phyloP scores from a whole-genome alignment of 2,888 invertebrate genomes.

The Mythimna pallens region DNA sequence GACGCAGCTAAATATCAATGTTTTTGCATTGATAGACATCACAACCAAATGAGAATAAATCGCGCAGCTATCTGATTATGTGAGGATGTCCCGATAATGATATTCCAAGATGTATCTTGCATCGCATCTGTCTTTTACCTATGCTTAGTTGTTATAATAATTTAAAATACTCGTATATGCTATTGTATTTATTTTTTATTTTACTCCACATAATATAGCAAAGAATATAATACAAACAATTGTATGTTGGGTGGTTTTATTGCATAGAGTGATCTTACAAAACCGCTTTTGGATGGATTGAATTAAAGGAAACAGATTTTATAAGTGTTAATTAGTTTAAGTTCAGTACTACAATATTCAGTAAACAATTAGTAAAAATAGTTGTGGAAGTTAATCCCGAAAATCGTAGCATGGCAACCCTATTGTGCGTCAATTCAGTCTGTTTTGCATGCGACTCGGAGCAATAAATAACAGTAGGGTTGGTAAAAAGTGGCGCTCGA shows the following conservation, averaged over 20 bases:
- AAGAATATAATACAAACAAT: not conserved
- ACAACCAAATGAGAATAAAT: conserved; percentile 37
- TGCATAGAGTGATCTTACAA: no score
- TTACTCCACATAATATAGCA: not conserved
- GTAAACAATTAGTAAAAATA: not conserved
- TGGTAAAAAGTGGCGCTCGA: conserved; percentile 76
- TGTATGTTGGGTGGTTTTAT: no score
- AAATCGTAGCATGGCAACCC: conserved; percentile 70
- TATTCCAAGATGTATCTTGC: conserved; percentile 16
- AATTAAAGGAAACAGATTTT: not conserved
- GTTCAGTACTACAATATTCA: not conserved
- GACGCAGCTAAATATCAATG: conserved; percentile 8
- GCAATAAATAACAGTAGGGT: conserved; percentile 81
- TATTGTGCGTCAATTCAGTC: conserved; percentile 77
- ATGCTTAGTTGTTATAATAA: not conserved
- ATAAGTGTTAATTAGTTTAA: not conserved
- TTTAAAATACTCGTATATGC: not conserved
- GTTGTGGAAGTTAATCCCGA: not conserved
- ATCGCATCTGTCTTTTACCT: not conserved
- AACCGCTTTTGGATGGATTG: not conserved
- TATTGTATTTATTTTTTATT: not conserved
- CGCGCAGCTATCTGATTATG: conserved; percentile 13
- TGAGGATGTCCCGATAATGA: conserved; percentile 10
- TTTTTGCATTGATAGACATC: conserved; percentile 11
- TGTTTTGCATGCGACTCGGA: conserved; percentile 82